Evolutionary conservation across 2,888 invertebrate genomes (phyloP).

Genomic region (Limnephilus auricula): DNA sequence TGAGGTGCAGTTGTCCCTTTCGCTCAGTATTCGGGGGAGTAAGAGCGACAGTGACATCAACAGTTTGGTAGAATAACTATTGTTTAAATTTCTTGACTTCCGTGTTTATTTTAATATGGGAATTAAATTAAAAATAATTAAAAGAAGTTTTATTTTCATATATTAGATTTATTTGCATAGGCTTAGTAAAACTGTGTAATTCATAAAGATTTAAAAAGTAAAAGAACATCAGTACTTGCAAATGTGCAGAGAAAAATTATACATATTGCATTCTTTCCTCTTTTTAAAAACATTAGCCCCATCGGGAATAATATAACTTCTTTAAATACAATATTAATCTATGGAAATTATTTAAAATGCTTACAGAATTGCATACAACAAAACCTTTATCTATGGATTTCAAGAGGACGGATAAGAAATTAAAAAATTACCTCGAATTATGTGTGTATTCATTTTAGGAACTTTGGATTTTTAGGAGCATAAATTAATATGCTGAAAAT

Average conservation of each 20-base stretch:
- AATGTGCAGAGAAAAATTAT: neutral
- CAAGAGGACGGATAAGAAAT: neutral
- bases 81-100: no score
- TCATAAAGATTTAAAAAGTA: neutral
- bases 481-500: neutral
- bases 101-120: no score
- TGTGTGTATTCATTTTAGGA: neutral
- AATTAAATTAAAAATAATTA: no score
- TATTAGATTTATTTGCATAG: conserved; percentile 32
- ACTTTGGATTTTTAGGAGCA: neutral
- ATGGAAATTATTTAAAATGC: neutral
- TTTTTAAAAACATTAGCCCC: neutral
- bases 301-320: neutral
- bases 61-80: no score
- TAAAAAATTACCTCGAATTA: neutral
- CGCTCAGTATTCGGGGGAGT: no score
- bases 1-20: no score
- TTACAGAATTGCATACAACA: neutral
- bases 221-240: neutral
- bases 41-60: no score
- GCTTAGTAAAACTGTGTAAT: neutral
- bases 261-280: neutral
- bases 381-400: neutral
- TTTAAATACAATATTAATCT: neutral
- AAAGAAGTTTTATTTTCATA: neutral